Base-by-base conservation (phyloP, 30 jellyfish, hydroid and myxozoan species). In the Mastigias papua region DNA sequence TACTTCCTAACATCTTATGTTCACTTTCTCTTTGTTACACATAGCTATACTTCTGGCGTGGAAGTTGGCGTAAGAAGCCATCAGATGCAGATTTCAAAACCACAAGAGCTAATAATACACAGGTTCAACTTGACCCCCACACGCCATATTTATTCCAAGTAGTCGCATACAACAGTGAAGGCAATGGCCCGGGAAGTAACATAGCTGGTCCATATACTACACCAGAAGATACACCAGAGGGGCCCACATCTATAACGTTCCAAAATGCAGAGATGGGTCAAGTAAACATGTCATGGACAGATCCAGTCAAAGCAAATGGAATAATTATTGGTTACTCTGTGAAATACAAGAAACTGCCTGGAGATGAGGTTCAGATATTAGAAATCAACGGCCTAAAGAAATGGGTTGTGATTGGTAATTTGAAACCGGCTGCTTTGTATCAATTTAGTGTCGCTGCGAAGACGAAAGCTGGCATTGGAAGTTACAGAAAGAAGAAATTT, bases 181-280 rank as follows among this genome's bases (percentile, higher is more conserved):
- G 98, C 19, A 89, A 93, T 88, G 98, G 98, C 31, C 98, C 98
- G 60, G 95, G 94, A 32, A 93, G 98, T 73, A 74, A 73, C 87
- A 68, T 76, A 15, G 90, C 90, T 84, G 98, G 98, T 28, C 97
- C 98, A 26, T 66, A 80, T 29, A 88, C 31, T 34, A 93, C 98
- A 62, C 96, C 98, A 68, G 98, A 93, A 73, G 97, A 83, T 28
- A 73, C 62, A 0, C 98, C 98, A 11, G 87, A 75, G 20, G 64
- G 25, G 34, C 98, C 98, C 19, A 35, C 84, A 15, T 61, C 88
- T 17, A 61, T 93, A 35, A 31, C 74, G 31, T 65, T 93, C 75
- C 57, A 78, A 21, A 88, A 93, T 34, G 98, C 97, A 0, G 91
- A 87, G 31, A 84, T 73, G 90, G 97, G 96, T 22, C 32, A 11